Base-by-base conservation (phyloP, 1,140 invertebrate species). In the Habropoda laboriosa region DNA sequence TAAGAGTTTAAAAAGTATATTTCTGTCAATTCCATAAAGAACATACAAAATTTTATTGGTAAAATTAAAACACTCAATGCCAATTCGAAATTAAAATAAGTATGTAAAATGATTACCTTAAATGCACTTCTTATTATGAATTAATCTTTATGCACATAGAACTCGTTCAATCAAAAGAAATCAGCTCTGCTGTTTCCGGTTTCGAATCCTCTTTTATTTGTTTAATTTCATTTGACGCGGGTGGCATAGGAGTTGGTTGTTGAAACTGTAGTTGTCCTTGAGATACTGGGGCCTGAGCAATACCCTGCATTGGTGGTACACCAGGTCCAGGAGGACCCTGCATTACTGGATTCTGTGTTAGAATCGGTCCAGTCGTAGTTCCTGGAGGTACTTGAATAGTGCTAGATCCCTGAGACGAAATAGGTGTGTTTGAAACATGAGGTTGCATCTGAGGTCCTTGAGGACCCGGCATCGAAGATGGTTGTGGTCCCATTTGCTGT, bases 151-250 rank as follows among this genome's bases (percentile, higher is more conserved):
- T 49, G 12, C 8, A 10, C 16, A 21, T 13, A 10, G 30, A 27
- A 57, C 32, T 64, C 21, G 38, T 79, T 89, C 81, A 93, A 79
- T 93, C 92, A 30, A 93, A 93, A 27, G 92, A 91, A 79, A 93
- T 93, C 0, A 93, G 80, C 57, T 92, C 92, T 24, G 91, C 92
- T 32, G 90, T 91, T 73, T 90, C 91, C 1, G 89, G 87, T 72
- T 92, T 92, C 8, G 84, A 18, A 18, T 89, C 86, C 38, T 90
- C 87, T 32, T 83, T 86, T 30, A 82, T 38, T 47, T 83, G 78
- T 24, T 35, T 16, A 27, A 55, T 32, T 64, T 88, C 86, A 12
- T 73, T 81, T 6, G 81, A 53, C 66, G 82, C 32, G 12, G 66
- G 8, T 16, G 86, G 76, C 66, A 83, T 38, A 53, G 85, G 6